phyloP scores from a whole-genome alignment of 2,888 invertebrate species.

The Aelia acuminata region DNA sequence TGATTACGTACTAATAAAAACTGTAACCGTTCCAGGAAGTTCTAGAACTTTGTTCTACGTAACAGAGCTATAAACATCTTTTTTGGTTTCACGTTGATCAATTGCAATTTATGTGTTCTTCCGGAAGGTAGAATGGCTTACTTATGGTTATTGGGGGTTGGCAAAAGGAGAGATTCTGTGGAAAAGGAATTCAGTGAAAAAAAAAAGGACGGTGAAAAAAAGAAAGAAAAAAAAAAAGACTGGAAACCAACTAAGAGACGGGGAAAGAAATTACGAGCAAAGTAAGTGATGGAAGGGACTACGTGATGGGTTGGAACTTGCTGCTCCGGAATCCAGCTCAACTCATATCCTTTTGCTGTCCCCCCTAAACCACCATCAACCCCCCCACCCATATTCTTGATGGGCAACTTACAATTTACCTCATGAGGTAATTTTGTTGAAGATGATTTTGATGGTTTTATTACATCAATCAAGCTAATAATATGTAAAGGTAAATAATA shows the following conservation, averaged over 20 bases:
- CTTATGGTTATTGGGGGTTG: too few relatives aligned
- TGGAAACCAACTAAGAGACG: not conserved
- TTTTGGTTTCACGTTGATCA: too few relatives aligned
- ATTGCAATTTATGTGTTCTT: too few relatives aligned
- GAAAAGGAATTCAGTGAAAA: not conserved
- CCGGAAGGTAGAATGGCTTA: too few relatives aligned
- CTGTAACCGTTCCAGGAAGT: too few relatives aligned
- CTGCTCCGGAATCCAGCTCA: not conserved
- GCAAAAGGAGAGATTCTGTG: not conserved
- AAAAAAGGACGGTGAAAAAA: not conserved
- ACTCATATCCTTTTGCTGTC: not conserved
- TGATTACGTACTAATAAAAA: too few relatives aligned
- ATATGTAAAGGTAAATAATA: too few relatives aligned
- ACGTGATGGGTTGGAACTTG: not conserved
- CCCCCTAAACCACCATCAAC: too few relatives aligned
- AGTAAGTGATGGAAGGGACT: not conserved
- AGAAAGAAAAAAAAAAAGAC: not conserved
- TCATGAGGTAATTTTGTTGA: not conserved
- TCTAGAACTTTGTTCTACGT: too few relatives aligned
- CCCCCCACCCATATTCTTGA: not conserved
- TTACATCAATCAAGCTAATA: not conserved
- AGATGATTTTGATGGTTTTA: not conserved
- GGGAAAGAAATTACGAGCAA: slow-evolving; percentile 3
- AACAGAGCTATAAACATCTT: too few relatives aligned
- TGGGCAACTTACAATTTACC: not conserved